phyloP scores from a whole-genome alignment of 2,797 vertebrate species.

The Melanogrammus aeglefinus region DNA sequence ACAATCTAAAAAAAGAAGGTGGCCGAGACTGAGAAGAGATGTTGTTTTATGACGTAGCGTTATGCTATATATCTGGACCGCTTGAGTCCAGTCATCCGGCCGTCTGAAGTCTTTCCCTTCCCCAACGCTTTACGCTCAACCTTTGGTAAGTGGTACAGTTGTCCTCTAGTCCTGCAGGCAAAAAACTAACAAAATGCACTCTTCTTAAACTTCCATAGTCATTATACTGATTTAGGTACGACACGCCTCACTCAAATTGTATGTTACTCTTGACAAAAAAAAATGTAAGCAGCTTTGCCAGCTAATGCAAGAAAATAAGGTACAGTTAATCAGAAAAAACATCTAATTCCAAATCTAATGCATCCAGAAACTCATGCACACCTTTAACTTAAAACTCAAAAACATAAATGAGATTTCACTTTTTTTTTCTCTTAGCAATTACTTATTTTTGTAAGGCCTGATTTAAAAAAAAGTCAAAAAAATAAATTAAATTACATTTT shows the following conservation, averaged over 20 bases:
- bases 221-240: constrained; percentile 69
- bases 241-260: constrained; percentile 71
- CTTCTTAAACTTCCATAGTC: constrained; percentile 73
- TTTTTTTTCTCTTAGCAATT: constrained; percentile 64
- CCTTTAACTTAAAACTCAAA: constrained; percentile 66
- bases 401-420: constrained; percentile 75
- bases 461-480: constrained; percentile 63
- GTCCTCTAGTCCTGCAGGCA: constrained; percentile 69
- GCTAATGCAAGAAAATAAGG: constrained; percentile 72
- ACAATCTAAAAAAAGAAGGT: constrained; percentile 50
- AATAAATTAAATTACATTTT: constrained; percentile 61
- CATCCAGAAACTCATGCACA: constrained; percentile 82
- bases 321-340: constrained; percentile 75
- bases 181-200: constrained; percentile 81
- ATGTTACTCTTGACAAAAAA: constrained; percentile 74
- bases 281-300: constrained; percentile 77
- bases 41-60: constrained; percentile 57
- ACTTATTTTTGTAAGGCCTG: constrained; percentile 71
- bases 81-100: constrained; percentile 74
- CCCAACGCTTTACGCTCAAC: constrained; percentile 76
- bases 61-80: constrained; percentile 58
- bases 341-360: constrained; percentile 77
- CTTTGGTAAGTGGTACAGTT: constrained; percentile 88
- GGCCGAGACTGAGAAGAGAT: constrained; percentile 61
- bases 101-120: constrained; percentile 73